A percentile compares a stretch with the other conserved stretches of the same genome.
phyloP scores from a whole-genome alignment of 1,140 invertebrate genomes.

The Megalopta genalis region DNA sequence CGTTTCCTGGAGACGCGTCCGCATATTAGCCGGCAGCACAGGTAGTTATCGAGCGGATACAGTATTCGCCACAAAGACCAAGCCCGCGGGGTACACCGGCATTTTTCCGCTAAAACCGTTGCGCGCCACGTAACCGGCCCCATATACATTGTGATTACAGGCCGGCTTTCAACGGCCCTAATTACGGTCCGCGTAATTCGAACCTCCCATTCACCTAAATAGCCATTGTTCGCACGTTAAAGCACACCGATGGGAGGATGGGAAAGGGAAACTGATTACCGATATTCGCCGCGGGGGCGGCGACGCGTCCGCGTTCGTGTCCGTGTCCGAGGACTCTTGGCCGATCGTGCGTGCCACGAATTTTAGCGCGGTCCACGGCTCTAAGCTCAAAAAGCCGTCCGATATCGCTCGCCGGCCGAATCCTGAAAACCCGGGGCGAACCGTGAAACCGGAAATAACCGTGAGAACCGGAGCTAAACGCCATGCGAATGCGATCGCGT shows the following conservation, averaged over 20 bases:
- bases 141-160: slow-evolving; percentile 49
- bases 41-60: no score
- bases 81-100: not conserved
- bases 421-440: slow-evolving; percentile 13
- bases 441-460: slow-evolving; percentile 4
- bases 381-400: not conserved
- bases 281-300: slow-evolving; percentile 16
- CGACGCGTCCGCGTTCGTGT: no score
- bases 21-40: no score
- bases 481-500: no score
- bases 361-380: not conserved
- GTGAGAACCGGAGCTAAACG: no score
- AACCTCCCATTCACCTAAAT: slow-evolving; percentile 43
- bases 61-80: no score
- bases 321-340: slow-evolving; percentile 17
- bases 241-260: not conserved
- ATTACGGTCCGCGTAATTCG: slow-evolving; percentile 56
- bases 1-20: no score
- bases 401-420: slow-evolving; percentile 6
- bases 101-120: slow-evolving; percentile 15
- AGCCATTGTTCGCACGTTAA: slow-evolving; percentile 42
- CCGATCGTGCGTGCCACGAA: slow-evolving; percentile 14
- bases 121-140: slow-evolving; percentile 18
- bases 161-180: slow-evolving; percentile 44
- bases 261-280: slow-evolving; percentile 44